Base-by-base conservation (phyloP, 1,140 invertebrate species). In the Bicyclus anynana region DNA sequence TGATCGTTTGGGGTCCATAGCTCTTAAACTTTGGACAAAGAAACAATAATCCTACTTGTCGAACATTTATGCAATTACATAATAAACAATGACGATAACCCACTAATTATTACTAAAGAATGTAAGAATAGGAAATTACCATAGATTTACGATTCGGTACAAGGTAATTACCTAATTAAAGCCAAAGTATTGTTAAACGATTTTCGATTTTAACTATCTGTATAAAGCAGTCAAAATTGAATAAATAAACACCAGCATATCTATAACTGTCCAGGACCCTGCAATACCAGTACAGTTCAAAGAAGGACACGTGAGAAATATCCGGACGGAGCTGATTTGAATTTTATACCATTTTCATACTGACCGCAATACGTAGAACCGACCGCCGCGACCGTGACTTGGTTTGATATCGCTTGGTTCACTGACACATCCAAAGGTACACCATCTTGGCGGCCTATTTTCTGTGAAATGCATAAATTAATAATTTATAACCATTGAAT, bases 311-410 rank as follows among this genome's bases (percentile, higher is more conserved):
- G 72, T 73, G 69, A 71, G 68, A 79, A 82, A 67, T 73, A 56
- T 51, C 60, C 52, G 66, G 59, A 37, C 51, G 21, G 5, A 44
- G 12, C 13, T 21, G 13, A 44, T 44, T 44, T 44, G 16, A 38
- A 44, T 44, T 57, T 66, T 59, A 71, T 69, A 72, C 67, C 74
- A 77, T 73, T 75, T 74, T 69, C 65, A 77, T 80, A 85, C 81
- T 87, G 70, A 84, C 81, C 81, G 75, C 71, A 70, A 81, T 82
- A 87, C 79, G 77, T 69, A 71, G 79, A 84, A 78, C 74, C 67
- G 67, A 75, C 68, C 50, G 72, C 50, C 5, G 69, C 47, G 33
- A 53, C 67, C 74, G 81, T 81, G 74, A 84, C 74, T 74, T 82
- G 81, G 58, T 66, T 80, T 47, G 66, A 53, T 65, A 77, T 58